phyloP scores from a whole-genome alignment of 2,888 invertebrate species.

The Anarsia innoxiella region DNA sequence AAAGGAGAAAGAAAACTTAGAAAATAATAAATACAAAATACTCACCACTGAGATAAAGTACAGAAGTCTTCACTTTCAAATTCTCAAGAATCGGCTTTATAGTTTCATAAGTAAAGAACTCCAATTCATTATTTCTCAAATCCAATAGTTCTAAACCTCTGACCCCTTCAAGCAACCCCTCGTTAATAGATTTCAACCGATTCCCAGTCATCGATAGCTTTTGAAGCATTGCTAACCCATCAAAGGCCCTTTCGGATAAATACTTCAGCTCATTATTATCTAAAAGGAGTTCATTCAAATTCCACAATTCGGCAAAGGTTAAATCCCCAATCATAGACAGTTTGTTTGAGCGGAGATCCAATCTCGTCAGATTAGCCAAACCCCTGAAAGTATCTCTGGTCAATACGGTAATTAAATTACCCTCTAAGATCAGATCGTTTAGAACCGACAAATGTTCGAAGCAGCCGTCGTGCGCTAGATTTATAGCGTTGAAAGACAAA shows the following conservation, averaged over 20 bases:
- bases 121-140: constrained; percentile 84
- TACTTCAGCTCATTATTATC: constrained; percentile 82
- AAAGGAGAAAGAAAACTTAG: too few species aligned
- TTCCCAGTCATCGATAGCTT: constrained; percentile 86
- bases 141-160: constrained; percentile 84
- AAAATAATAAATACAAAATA: too few species aligned
- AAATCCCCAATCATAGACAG: constrained; percentile 86
- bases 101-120: constrained; percentile 84
- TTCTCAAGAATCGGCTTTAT: constrained; percentile 84
- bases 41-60: constrained; percentile 65
- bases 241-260: constrained; percentile 85
- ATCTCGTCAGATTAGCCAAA: constrained; percentile 80
- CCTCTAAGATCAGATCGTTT: constrained; percentile 85
- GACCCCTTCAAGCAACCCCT: constrained; percentile 83
- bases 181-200: constrained; percentile 81
- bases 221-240: constrained; percentile 82
- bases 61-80: constrained; percentile 75
- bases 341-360: constrained; percentile 85
- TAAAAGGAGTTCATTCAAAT: constrained; percentile 80
- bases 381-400: constrained; percentile 87
- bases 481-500: constrained; percentile 90
- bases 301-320: constrained; percentile 86
- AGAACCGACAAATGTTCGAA: constrained; percentile 83
- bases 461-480: constrained; percentile 89
- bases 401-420: constrained; percentile 83